Evolutionary conservation across 2,888 invertebrate species (phyloP), one percentile per base, ranked within the genome.

Genomic region (Chrysina gloriosa): DNA sequence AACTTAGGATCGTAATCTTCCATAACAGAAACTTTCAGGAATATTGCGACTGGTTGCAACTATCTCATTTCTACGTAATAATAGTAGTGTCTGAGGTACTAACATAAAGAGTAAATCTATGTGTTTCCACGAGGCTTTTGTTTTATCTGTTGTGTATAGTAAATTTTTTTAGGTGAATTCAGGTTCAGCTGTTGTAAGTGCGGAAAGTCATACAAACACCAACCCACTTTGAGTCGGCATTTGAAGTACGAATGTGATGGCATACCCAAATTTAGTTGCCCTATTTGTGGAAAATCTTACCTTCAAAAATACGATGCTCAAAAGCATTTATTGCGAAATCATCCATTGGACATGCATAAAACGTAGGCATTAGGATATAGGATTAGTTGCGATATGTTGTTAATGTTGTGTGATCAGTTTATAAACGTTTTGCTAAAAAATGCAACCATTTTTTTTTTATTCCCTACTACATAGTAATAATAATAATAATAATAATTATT

Each of bases 141-240:
- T 29, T 5, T 7, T 29, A 5, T 29, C 7, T 29, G 3, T 7
- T 29, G 29, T 3, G 31, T 56, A 42, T 61, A 61, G 11, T 61
- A 14, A 61, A 14, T 19, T 61, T 27, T 66, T 66, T 66, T 34
- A 66, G 66, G 66, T 66, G 19, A 66, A 42, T 54, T 27, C 21
- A 67, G 54, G 16, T 61, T 21, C 36, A 50, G 11, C 47, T 90
- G 90, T 83, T 86, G 85, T 74, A 85, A 85, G 73, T 93, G 93
- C 80, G 90, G 90, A 69, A 93, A 92, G 83, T 87, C 88, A 69
- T 93, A 93, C 85, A 89, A 89, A 81, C 88, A 89, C 82, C 89
- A 89, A 77, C 89, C 90, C 70, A 90, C 90, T 39, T 84, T 92
- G 69, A 89, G 88, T 78, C 87, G 92, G 67, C 92, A 92, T 81